phyloP scores from a whole-genome alignment of 2,113 vertebrate genomes.

The Pipra filicauda region DNA sequence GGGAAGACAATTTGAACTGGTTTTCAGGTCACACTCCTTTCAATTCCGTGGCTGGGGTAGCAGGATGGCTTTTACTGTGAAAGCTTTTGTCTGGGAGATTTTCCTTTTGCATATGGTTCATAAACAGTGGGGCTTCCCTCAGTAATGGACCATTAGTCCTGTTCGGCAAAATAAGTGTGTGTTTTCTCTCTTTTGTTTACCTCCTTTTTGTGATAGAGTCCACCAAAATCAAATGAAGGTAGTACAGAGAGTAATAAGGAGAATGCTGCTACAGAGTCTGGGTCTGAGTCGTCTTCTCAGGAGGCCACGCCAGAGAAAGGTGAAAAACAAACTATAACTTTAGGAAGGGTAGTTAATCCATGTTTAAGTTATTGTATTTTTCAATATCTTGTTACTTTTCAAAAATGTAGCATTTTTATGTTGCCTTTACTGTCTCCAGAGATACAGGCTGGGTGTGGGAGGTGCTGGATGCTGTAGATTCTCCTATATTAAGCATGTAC shows the following conservation, averaged over 20 bases:
- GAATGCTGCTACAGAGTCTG: slow-evolving; percentile 70
- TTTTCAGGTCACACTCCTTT: background rate
- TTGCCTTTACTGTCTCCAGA: background rate
- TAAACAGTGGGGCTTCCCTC: background rate
- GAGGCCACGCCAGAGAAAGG: slow-evolving; percentile 93
- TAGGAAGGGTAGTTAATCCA: background rate
- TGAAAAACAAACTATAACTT: slow-evolving; percentile 7
- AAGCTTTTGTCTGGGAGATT: background rate
- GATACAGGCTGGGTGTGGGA: background rate
- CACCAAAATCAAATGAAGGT: slow-evolving; percentile 84
- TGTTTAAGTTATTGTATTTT: background rate
- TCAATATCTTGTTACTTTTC: background rate
- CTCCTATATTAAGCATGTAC: background rate
- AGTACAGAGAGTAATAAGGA: slow-evolving; percentile 85
- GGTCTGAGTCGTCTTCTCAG: slow-evolving; percentile 86
- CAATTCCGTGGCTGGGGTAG: background rate
- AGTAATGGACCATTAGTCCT: background rate
- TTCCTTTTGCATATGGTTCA: rapidly evolving
- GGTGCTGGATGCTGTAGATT: background rate
- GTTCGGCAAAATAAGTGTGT: background rate
- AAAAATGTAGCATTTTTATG: background rate
- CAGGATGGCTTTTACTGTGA: background rate
- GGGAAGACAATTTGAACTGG: background rate
- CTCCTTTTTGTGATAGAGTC: slow-evolving; percentile 78
- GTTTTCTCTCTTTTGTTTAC: background rate